Evolutionary conservation across 2,113 vertebrate species (phyloP), one percentile per base, ranked within the genome.

Genomic region (Zootoca vivipara): DNA sequence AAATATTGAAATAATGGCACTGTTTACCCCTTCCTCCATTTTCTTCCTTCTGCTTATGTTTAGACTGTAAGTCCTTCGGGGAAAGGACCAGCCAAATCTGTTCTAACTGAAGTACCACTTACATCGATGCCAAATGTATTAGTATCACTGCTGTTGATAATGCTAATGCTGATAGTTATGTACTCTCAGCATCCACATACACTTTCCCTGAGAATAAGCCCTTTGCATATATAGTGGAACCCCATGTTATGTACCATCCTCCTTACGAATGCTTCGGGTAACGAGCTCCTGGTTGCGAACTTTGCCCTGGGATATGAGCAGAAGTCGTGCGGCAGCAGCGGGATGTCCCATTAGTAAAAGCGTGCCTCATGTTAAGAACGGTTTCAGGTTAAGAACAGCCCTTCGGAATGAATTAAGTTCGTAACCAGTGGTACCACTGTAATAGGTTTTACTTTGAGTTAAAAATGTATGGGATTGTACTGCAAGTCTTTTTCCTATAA

Each of bases 301-400:
- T 52, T 52, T 52, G 46, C 10, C 46, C 46, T 2, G 10, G 46
- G 46, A 52, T 52, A 9, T 9, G 46, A 52, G 46, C 10, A 52
- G 46, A 2, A 52, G 10, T 52, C 46, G 9, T 0, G 2, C 46
- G 0, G 9, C 10, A 52, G 46, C 46, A 52, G 10, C 46, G 0
- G 46, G 2, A 52, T 9, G 46, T 9, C 46, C 46, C 46, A 52
- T 52, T 52, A 52, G 46, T 2, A 0, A 52, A 52, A 52, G 46
- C 9, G 46, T 9, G 46, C 46, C 46, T 52, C 46, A 52, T 52
- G 46, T 52, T 52, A 52, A 52, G 46, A 52, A 52, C 46, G 9
- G 46, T 52, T 52, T 52, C 46, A 52, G 46, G 46, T 52, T 52
- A 52, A 52, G 46, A 52, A 52, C 46, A 9, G 9, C 10, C 46